Evolutionary conservation across 1,140 invertebrate species (phyloP), one percentile per base, ranked within the genome.

Genomic region (Uloborus diversus): DNA sequence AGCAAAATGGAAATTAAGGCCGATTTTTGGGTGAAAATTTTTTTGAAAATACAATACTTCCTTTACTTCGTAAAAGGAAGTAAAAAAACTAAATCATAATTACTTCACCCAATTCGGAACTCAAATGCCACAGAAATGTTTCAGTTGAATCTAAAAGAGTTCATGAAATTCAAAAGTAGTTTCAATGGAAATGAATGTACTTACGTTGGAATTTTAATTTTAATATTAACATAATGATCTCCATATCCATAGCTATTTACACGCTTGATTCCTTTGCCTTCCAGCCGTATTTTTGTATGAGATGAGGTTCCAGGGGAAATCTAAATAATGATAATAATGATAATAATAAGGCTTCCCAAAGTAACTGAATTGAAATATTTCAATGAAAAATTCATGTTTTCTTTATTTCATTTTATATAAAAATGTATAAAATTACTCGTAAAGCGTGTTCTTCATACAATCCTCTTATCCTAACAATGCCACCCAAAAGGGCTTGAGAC

Each of bases 171-270:
- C 17, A 42, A 42, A 42, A 42, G 37, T 9, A 42, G 17, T 42
- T 42, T 42, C 17, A 42, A 9, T 9, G 37, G 17, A 42, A 42
- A 9, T 42, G 17, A 42, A 42, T 42, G 7, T 17, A 65, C 80
- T 35, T 73, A 90, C 89, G 84, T 84, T 27, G 90, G 90, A 53
- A 90, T 85, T 83, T 90, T 90, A 82, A 99, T 94, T 88, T 97
- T 99, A 9, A 99, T 89, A 84, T 96, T 93, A 11, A 99, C 91
- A 86, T 99, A 99, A 88, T 99, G 98, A 88, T 99, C 98, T 0
- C 98, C 98, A 84, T 94, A 90, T 1, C 97, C 97, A 82, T 93
- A 91, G 4, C 92, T 91, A 84, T 95, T 95, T 0, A 99, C 91
- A 82, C 94, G 91, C 85, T 96, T 96, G 84, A 99, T 91, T 3